A percentile compares a stretch with the other conserved stretches of the same genome.
phyloP scores from a whole-genome alignment of 1,140 invertebrate genomes.

The Teleogryllus occipitalis region DNA sequence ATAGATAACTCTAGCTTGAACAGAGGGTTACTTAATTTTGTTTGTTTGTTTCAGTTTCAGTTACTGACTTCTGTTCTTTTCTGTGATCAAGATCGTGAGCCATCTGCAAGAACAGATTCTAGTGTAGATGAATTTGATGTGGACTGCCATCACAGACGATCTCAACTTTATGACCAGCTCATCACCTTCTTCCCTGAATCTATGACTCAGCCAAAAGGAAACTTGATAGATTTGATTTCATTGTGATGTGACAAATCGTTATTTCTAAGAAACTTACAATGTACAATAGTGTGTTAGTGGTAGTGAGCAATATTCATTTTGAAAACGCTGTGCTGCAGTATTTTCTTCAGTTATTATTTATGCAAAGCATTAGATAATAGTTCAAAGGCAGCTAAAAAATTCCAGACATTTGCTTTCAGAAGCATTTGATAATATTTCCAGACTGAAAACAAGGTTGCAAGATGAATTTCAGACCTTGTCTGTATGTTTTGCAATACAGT shows the following conservation, averaged over 20 bases:
- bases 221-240: constrained; percentile 53
- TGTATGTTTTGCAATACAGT: too few relatives aligned
- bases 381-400: too few relatives aligned
- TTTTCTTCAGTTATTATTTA: background rate
- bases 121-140: constrained; percentile 24
- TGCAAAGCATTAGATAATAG: too few relatives aligned
- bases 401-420: too few relatives aligned
- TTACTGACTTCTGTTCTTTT: constrained; percentile 43
- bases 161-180: constrained; percentile 55
- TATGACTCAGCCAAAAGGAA: constrained; percentile 60
- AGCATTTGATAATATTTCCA: background rate
- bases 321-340: background rate
- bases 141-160: constrained; percentile 42
- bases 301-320: background rate
- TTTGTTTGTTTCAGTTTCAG: constrained; percentile 37
- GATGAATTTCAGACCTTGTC: too few relatives aligned
- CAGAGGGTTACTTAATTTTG: too few relatives aligned
- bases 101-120: constrained; percentile 24
- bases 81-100: constrained; percentile 33
- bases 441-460: background rate
- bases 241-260: constrained; percentile 27
- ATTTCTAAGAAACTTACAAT: background rate
- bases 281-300: background rate
- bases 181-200: constrained; percentile 58
- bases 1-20: too few relatives aligned